Evolutionary conservation across 2,113 vertebrate species (phyloP).

Genomic region (Chaenogobius annularis): DNA sequence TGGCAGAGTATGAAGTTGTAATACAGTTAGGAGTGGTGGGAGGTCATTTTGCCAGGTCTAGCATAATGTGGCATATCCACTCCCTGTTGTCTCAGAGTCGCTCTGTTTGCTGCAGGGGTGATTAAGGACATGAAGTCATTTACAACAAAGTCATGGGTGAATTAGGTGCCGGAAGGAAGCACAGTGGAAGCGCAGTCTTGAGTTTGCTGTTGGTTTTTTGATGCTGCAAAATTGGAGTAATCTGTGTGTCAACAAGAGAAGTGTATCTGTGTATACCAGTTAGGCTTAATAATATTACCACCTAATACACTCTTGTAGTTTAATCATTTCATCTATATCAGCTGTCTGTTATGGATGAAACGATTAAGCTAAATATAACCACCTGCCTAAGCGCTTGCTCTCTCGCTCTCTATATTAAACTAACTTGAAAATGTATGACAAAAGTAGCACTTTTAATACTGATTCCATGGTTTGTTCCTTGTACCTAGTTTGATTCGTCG

Average conservation of each 20-base stretch:
- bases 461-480: background rate
- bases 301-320: too few species aligned
- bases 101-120: constrained; percentile 40
- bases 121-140: constrained; percentile 56
- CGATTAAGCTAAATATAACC: too few species aligned
- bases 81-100: constrained; percentile 38
- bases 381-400: background rate
- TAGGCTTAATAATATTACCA: background rate
- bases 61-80: constrained; percentile 62
- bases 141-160: constrained; percentile 37
- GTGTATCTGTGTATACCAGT: background rate
- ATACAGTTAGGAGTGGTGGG: constrained; percentile 42
- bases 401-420: too few species aligned
- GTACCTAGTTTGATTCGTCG: background rate
- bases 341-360: too few species aligned
- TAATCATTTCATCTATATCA: too few species aligned
- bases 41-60: constrained; percentile 33
- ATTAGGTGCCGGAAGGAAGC: constrained; percentile 37
- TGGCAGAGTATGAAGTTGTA: constrained; percentile 61
- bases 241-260: constrained; percentile 7
- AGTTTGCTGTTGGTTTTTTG: constrained; percentile 45
- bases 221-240: constrained; percentile 32
- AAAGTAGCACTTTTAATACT: background rate
- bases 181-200: constrained; percentile 15
- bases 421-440: background rate